A percentile compares a stretch with the other conserved stretches of the same genome.
These are phyloP conservation scores for Hesperia comma DNA, from an alignment of 2,888 invertebrate species.

Conservation along the genomic window DNA sequence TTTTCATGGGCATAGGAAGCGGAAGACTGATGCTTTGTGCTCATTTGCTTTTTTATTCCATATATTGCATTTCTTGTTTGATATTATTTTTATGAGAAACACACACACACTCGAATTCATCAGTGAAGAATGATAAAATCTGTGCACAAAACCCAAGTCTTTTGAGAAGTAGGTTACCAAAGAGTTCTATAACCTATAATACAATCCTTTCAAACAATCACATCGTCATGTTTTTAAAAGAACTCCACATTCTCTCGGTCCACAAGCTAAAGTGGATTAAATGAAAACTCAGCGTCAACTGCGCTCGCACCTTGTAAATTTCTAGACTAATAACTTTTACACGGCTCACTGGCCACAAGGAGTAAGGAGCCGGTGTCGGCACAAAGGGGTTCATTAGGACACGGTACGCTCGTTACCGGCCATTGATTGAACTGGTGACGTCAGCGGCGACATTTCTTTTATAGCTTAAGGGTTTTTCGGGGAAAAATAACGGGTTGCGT, in stretches of 20 bases:
- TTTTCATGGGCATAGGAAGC: no score
- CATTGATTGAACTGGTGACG: constrained; percentile 37
- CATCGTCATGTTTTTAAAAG: no score
- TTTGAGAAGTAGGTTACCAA: no score
- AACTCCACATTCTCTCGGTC: not conserved
- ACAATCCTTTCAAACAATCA: no score
- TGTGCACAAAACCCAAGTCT: no score
- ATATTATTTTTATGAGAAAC: no score
- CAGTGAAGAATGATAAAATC: no score
- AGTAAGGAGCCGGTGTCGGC: constrained; percentile 5
- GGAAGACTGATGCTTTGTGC: no score
- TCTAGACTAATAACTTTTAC: constrained; percentile 13
- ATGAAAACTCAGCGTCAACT: not conserved
- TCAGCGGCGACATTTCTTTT: not conserved
- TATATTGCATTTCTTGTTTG: no score
- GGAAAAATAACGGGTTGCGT: not conserved
- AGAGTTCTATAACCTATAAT: no score
- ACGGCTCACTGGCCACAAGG: constrained; percentile 9
- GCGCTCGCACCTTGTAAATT: constrained; percentile 6
- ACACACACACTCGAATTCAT: no score
- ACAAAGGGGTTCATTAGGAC: constrained; percentile 40
- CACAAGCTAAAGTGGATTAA: constrained; percentile 4
- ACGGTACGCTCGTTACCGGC: constrained; percentile 35
- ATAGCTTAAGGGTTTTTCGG: not conserved
- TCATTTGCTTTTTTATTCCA: no score